phyloP scores from a whole-genome alignment of 2,113 vertebrate species.

The Naja naja region DNA sequence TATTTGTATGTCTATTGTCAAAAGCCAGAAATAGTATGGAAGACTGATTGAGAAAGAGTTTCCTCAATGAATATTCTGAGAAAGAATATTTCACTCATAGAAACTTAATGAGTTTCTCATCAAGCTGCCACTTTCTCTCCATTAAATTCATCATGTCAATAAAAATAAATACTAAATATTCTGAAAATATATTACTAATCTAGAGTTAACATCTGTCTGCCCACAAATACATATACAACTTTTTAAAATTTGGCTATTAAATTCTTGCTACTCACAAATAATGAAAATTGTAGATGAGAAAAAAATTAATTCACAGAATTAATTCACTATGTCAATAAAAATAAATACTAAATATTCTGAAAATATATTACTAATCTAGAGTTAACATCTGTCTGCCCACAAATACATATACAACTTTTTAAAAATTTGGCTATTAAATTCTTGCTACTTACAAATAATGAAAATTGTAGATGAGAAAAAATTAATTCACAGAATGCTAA shows the following conservation, averaged over 20 bases:
- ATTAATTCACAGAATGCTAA: background rate
- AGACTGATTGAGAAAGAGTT: background rate
- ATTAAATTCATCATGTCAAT: background rate
- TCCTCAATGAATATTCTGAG: background rate
- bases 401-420: background rate
- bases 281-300: background rate
- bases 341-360: slow-evolving; percentile 7
- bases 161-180: slow-evolving; percentile 2
- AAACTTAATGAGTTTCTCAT: background rate
- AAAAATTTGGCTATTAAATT: background rate
- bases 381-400: background rate
- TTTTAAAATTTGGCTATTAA: background rate
- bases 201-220: background rate
- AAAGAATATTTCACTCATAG: background rate
- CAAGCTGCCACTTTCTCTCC: background rate
- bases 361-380: slow-evolving; percentile 3
- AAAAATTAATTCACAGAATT: background rate
- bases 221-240: background rate
- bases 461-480: background rate
- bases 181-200: slow-evolving; percentile 12
- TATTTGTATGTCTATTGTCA: background rate
- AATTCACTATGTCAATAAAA: background rate
- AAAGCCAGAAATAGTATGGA: background rate
- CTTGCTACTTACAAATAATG: background rate
- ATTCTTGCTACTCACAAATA: background rate